Evolutionary conservation across 2,113 vertebrate genomes (phyloP).

Genomic region (Ceyx cyanopectus): DNA sequence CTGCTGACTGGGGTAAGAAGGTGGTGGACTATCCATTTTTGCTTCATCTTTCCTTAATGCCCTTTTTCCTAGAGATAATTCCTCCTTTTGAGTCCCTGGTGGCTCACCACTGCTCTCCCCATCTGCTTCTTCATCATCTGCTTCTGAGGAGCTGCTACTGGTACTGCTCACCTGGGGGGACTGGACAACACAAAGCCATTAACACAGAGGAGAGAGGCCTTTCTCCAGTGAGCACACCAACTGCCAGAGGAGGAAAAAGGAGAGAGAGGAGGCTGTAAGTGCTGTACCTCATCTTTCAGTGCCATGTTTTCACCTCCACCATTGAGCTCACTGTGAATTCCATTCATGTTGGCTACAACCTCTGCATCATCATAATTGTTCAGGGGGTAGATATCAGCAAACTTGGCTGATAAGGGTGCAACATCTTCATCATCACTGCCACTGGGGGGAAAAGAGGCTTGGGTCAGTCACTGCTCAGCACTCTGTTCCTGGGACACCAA

Average conservation of each 20-base stretch:
- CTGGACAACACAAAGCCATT: conserved; percentile 59
- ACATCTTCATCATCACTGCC: conserved; percentile 91
- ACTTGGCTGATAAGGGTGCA: conserved; percentile 88
- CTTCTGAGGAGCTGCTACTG: conserved; percentile 94
- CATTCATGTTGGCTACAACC: conserved; percentile 88
- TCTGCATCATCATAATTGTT: conserved; percentile 85
- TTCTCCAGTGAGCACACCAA: neutral
- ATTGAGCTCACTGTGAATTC: conserved; percentile 87
- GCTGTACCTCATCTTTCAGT: conserved; percentile 86
- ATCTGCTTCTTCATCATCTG: conserved; percentile 91
- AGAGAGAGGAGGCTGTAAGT: neutral
- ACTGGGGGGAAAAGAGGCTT: conserved; percentile 58
- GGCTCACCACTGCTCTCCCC: conserved; percentile 84
- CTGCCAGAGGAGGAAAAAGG: neutral
- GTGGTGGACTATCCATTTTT: conserved; percentile 82
- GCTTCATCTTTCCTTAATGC: conserved; percentile 68
- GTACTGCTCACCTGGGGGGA: conserved; percentile 90
- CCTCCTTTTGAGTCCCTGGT: conserved; percentile 78
- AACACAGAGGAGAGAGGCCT: neutral
- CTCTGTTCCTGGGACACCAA: neutral
- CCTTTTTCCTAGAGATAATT: conserved; percentile 76
- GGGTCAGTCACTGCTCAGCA: neutral
- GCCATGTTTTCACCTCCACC: conserved; percentile 85
- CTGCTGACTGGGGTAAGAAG: conserved; percentile 85
- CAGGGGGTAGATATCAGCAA: conserved; percentile 90